phyloP scores from a whole-genome alignment of 2,113 vertebrate species.

The Butorides virescens region DNA sequence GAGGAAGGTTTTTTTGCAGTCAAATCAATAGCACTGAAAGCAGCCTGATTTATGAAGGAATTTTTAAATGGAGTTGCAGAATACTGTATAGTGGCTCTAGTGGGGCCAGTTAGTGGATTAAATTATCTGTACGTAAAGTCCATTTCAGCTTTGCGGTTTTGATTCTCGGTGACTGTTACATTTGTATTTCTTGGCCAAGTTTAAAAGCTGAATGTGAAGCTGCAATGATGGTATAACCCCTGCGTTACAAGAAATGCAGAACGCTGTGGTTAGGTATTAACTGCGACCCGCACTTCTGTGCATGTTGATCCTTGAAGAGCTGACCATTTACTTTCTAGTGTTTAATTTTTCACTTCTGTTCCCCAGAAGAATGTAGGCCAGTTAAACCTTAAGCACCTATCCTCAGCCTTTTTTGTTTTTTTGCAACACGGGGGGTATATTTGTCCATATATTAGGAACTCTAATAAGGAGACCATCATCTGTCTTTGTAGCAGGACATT shows the following conservation, averaged over 20 bases:
- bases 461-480: neutral
- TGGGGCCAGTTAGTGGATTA: neutral
- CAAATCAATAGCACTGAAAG: neutral
- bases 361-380: conserved; percentile 25
- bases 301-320: conserved; percentile 21
- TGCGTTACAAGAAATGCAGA: neutral
- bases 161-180: neutral
- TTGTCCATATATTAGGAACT: neutral
- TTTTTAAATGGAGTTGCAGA: neutral
- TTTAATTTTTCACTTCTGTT: conserved; percentile 69
- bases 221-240: neutral
- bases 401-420: neutral
- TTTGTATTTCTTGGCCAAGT: neutral
- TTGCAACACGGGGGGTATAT: neutral
- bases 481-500: neutral
- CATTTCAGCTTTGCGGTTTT: neutral
- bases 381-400: conserved; percentile 30
- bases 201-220: neutral
- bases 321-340: conserved; percentile 43
- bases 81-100: neutral
- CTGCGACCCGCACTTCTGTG: neutral
- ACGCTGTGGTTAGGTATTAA: conserved; percentile 34
- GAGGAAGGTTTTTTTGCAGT: neutral
- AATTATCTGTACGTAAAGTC: neutral
- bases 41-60: neutral